A percentile compares a stretch with the other conserved stretches of the same genome.
phyloP scores from a whole-genome alignment of 1,140 invertebrate genomes.

The Lepidotrigona ventralis region DNA sequence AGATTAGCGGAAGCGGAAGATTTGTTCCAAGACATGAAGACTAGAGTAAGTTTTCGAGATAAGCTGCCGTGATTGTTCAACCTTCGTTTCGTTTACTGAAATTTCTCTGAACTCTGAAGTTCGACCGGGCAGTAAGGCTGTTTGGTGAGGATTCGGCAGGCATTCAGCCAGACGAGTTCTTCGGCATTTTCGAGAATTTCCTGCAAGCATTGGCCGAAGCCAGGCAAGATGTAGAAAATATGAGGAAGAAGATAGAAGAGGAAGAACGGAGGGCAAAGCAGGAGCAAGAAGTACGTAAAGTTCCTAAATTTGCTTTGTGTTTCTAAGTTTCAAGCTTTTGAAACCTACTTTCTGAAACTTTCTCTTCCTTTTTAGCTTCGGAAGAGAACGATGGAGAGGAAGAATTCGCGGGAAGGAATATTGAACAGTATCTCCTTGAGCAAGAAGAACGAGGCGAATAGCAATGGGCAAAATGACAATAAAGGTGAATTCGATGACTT shows the following conservation, averaged over 20 bases:
- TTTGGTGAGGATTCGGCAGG: slow-evolving; percentile 95
- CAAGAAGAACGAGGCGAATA: slow-evolving; percentile 80
- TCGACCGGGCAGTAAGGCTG: slow-evolving; percentile 91
- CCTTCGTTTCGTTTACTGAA: neutral
- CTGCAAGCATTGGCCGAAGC: slow-evolving; percentile 92
- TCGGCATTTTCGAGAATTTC: slow-evolving; percentile 96
- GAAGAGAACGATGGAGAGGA: slow-evolving; percentile 92
- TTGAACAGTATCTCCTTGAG: slow-evolving; percentile 81
- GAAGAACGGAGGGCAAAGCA: slow-evolving; percentile 94
- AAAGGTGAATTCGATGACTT: slow-evolving; percentile 98
- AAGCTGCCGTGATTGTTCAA: neutral
- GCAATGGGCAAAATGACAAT: slow-evolving; percentile 82
- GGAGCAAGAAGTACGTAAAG: slow-evolving; percentile 90
- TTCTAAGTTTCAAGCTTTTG: too few species aligned
- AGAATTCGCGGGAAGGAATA: slow-evolving; percentile 87
- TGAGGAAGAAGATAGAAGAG: slow-evolving; percentile 91
- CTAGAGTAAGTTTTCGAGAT: slow-evolving; percentile 81
- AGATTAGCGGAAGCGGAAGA: slow-evolving; percentile 97
- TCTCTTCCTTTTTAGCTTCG: slow-evolving; percentile 82
- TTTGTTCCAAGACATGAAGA: slow-evolving; percentile 93
- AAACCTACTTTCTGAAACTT: neutral
- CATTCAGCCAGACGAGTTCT: slow-evolving; percentile 97
- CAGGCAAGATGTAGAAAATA: slow-evolving; percentile 92
- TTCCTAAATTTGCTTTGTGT: neutral
- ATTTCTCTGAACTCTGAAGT: slow-evolving; percentile 79